Conservation (phyloP, 2,797 vertebrate species). For the Chelon auratus region DNA sequence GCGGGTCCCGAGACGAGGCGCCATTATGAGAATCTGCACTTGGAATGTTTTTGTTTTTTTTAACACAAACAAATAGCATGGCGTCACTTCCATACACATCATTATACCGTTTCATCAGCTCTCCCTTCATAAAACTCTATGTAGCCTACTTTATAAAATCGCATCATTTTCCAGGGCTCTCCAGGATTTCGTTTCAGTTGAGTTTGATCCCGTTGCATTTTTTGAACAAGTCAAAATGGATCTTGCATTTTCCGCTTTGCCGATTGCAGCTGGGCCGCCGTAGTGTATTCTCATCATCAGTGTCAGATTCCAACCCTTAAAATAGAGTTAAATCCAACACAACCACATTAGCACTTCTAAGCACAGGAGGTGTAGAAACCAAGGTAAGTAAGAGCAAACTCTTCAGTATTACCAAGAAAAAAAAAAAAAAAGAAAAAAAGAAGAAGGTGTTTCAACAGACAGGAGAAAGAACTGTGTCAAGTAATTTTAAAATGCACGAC, state of each 20-base stretch:
- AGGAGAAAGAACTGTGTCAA: constrained; percentile 70
- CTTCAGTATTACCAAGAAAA: constrained; percentile 55
- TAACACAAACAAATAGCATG: constrained; percentile 43
- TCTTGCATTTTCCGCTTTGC: constrained; percentile 35
- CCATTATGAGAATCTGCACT: constrained; percentile 17
- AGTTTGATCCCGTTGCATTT: constrained; percentile 17
- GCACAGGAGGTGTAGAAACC: constrained; percentile 61
- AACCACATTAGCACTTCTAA: constrained; percentile 54
- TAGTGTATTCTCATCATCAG: constrained; percentile 58
- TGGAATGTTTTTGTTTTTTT: constrained; percentile 16
- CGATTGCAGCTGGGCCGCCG: constrained; percentile 48
- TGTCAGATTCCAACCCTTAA: constrained; percentile 68
- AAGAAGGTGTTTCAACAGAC: constrained; percentile 64
- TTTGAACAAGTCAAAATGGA: background rate
- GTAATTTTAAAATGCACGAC: constrained; percentile 73
- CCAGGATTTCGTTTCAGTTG: constrained; percentile 52
- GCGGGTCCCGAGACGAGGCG: constrained; percentile 34
- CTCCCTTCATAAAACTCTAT: constrained; percentile 55
- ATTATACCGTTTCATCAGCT: constrained; percentile 51
- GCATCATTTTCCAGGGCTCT: constrained; percentile 66
- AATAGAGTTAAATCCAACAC: constrained; percentile 68
- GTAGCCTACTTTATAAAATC: constrained; percentile 20
- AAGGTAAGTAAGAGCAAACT: constrained; percentile 62
- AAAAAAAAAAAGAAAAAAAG: constrained; percentile 14
- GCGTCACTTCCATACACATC: constrained; percentile 22